Evolutionary conservation across 2,113 vertebrate species (phyloP).

Genomic region (Atrichornis clamosus): DNA sequence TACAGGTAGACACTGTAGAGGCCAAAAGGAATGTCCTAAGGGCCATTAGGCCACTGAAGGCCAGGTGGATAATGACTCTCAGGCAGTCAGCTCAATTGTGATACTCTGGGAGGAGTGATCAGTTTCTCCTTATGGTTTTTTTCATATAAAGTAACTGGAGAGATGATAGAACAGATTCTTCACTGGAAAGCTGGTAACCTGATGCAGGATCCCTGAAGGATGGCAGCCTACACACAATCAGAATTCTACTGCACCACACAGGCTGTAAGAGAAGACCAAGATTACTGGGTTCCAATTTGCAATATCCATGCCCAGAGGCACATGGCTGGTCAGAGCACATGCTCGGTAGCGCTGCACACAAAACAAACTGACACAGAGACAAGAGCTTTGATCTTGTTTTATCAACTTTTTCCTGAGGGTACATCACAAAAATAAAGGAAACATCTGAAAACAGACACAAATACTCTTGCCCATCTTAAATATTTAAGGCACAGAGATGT

Average conservation of each 20-base stretch:
- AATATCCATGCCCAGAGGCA: neutral
- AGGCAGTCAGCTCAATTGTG: fast-evolving
- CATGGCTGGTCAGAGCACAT: neutral
- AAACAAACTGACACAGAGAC: neutral
- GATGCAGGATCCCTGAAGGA: neutral
- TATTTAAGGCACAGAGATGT: neutral
- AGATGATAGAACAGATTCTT: neutral
- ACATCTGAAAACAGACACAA: neutral
- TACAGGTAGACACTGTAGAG: neutral
- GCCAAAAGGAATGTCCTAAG: neutral
- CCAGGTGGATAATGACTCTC: neutral
- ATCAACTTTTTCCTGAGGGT: neutral
- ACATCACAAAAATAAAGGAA: neutral
- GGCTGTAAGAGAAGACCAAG: neutral
- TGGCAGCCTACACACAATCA: neutral
- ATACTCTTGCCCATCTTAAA: neutral
- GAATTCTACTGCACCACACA: neutral
- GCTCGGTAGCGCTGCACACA: neutral
- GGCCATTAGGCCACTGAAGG: neutral
- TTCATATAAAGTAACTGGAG: neutral
- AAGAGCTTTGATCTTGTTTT: neutral
- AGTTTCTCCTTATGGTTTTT: neutral
- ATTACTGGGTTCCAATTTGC: neutral
- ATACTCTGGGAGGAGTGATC: neutral
- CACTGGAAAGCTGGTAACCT: neutral